A percentile compares a stretch with the other conserved stretches of the same genome.
Conservation (phyloP, 2,888 invertebrate species). For the Loripinus fragilis region DNA sequence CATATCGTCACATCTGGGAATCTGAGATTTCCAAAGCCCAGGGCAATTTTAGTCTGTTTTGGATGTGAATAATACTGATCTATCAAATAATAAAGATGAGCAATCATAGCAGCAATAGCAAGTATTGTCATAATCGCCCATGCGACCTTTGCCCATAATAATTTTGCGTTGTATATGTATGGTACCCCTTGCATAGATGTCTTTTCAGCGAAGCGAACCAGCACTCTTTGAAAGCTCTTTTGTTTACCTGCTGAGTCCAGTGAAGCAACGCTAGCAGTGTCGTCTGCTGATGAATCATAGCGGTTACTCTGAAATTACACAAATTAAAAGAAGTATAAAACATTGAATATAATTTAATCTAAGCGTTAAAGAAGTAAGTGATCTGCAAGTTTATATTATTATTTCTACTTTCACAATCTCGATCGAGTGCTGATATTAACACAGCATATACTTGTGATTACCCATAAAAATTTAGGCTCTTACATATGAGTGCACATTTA, state of each 20-base stretch:
- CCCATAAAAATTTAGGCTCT: too few relatives aligned
- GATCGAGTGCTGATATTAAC: too few relatives aligned
- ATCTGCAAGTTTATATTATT: too few relatives aligned
- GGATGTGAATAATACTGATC: constrained; percentile 59
- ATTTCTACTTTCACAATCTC: too few relatives aligned
- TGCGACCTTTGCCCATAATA: constrained; percentile 53
- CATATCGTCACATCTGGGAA: constrained; percentile 64
- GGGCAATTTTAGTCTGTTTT: constrained; percentile 53
- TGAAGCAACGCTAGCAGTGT: constrained; percentile 27
- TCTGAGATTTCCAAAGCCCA: constrained; percentile 47
- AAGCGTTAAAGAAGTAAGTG: too few relatives aligned
- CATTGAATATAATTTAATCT: too few relatives aligned
- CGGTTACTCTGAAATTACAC: too few relatives aligned
- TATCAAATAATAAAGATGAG: constrained; percentile 65
- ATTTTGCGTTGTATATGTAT: constrained; percentile 65
- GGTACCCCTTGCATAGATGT: constrained; percentile 72
- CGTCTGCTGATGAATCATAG: not conserved
- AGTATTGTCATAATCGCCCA: constrained; percentile 60
- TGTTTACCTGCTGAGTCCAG: constrained; percentile 50
- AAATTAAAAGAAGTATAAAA: too few relatives aligned
- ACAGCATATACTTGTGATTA: too few relatives aligned
- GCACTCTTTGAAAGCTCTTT: constrained; percentile 54
- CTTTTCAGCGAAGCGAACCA: constrained; percentile 65
- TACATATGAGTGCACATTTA: too few relatives aligned
- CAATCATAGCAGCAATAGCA: constrained; percentile 53